Evolutionary conservation across 2,113 vertebrate species (phyloP), one percentile per base, ranked within the genome.

Genomic region (Hassar affinis): DNA sequence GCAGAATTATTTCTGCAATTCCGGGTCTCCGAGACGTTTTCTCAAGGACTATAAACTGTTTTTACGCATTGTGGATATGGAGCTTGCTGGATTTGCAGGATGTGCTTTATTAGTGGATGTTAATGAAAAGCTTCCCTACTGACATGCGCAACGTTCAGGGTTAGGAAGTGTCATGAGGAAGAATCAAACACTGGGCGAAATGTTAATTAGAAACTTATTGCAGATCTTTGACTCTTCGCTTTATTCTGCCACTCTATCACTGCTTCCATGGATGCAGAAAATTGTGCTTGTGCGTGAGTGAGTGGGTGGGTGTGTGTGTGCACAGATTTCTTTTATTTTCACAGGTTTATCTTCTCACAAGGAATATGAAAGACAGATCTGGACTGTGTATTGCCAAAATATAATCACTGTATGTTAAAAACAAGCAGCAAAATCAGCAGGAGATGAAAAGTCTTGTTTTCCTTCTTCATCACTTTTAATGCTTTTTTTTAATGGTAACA

Each of bases 131-230:
- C 86, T 78, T 84, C 79, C 85, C 82, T 79, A 84, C 86, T 69
- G 59, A 88, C 88, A 82, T 88, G 78, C 18, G 80, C 85, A 86
- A 57, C 86, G 86, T 83, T 84, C 49, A 84, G 84, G 54, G 85
- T 88, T 82, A 83, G 59, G 82, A 49, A 90, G 89, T 90, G 89
- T 88, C 90, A 89, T 80, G 30, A 82, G 88, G 89, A 90, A 72
- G 77, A 87, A 87, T 47, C 61, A 83, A 90, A 92, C 86, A 57
- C 89, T 88, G 87, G 84, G 86, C 87, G 90, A 90, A 92, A 93
- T 93, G 92, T 93, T 93, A 92, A 94, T 93, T 92, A 90, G 89
- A 87, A 91, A 92, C 90, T 88, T 76, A 80, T 86, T 86, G 82
- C 90, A 90, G 90, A 90, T 93, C 91, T 90, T 89, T 90, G 89